A percentile compares a stretch with the other conserved stretches of the same genome.
phyloP scores from a whole-genome alignment of 2,113 vertebrate species.

The Chiloscyllium plagiosum region DNA sequence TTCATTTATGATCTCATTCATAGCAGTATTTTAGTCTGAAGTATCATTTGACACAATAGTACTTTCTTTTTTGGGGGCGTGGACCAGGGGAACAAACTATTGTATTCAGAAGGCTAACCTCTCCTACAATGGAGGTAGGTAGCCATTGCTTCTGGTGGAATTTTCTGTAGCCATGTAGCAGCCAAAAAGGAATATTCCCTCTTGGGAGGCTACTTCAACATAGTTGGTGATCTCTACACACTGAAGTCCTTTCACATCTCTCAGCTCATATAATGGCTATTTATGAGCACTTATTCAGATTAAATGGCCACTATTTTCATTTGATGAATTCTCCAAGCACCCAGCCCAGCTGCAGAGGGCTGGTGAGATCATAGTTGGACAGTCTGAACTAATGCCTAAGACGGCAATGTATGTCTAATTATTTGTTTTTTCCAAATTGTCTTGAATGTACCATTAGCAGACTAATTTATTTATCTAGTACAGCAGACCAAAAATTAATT shows the following conservation, averaged over 20 bases:
- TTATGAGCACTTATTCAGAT: not conserved
- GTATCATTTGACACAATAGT: not conserved
- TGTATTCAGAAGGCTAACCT: not conserved
- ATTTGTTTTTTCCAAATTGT: conserved; percentile 2
- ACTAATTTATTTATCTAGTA: not conserved
- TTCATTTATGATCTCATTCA: not conserved
- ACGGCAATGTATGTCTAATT: not conserved
- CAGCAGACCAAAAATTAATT: not conserved
- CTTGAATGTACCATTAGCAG: not conserved
- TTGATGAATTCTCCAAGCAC: not conserved
- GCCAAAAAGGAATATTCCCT: not conserved
- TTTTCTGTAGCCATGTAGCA: not conserved
- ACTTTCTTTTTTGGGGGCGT: too few relatives aligned
- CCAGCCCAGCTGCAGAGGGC: too few relatives aligned
- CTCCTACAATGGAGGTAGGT: not conserved
- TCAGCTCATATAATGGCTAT: not conserved
- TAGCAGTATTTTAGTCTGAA: not conserved
- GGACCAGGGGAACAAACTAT: not conserved
- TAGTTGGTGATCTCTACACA: not conserved
- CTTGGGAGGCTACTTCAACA: not conserved
- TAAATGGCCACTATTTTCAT: not conserved
- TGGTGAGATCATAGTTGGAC: not conserved
- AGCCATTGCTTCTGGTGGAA: not conserved
- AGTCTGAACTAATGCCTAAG: not conserved
- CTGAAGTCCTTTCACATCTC: not conserved